phyloP scores from a whole-genome alignment of 2,797 vertebrate genomes.

The Coilia nasus region DNA sequence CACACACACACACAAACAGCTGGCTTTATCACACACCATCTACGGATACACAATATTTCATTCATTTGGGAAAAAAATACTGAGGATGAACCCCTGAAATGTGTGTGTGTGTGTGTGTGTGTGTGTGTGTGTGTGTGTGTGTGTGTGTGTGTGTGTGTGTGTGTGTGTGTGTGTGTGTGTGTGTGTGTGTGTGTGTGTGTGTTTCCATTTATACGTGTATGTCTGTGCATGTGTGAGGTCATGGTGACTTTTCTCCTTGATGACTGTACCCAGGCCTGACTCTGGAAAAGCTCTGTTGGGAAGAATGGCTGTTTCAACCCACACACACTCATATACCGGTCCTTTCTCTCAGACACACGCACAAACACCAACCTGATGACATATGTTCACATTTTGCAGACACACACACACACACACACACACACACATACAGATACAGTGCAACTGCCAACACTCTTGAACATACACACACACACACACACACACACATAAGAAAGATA shows the following conservation, averaged over 20 bases:
- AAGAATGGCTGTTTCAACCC: background rate
- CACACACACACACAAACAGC: too few species aligned
- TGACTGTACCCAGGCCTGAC: conserved; percentile 8
- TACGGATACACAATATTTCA: too few species aligned
- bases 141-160: too few species aligned
- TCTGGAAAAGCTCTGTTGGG: background rate
- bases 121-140: too few species aligned
- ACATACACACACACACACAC: background rate
- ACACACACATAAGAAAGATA: background rate
- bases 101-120: too few species aligned
- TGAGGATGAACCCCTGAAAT: too few species aligned
- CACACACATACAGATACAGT: background rate
- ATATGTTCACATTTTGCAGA: background rate
- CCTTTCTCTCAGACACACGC: background rate
- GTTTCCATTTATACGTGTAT: too few species aligned
- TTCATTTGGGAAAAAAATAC: too few species aligned
- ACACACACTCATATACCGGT: background rate
- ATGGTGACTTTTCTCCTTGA: conserved; percentile 13
- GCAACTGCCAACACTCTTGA: background rate
- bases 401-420: background rate
- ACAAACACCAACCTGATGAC: background rate
- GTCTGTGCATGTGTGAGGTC: background rate
- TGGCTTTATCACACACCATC: too few species aligned
- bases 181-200: too few species aligned
- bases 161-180: too few species aligned